A percentile compares a stretch with the other conserved stretches of the same genome.
Conservation (phyloP, 1,140 invertebrate species). For the Lasioglossum albipes region DNA sequence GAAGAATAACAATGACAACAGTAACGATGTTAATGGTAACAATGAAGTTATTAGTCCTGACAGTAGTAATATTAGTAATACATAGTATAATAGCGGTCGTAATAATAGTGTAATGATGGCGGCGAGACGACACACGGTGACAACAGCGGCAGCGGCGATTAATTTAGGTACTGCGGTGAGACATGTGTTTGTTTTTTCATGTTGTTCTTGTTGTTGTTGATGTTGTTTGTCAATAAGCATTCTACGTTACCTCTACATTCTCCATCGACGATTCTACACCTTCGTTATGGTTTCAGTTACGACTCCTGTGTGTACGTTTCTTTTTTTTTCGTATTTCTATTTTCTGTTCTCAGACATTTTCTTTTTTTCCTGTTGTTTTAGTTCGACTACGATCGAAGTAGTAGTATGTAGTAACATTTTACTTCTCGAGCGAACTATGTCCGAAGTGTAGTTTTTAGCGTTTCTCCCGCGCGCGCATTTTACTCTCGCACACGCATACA, state of each 20-base stretch:
- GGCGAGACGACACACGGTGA: conserved; percentile 29
- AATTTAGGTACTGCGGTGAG: conserved; percentile 44
- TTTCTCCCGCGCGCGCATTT: conserved; percentile 5
- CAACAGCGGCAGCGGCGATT: conserved; percentile 9
- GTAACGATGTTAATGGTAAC: conserved; percentile 39
- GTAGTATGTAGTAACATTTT: conserved; percentile 47
- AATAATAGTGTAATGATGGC: conserved; percentile 44
- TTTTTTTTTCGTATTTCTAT: conserved; percentile 12
- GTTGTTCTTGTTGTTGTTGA: conserved; percentile 29
- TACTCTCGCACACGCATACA: conserved; percentile 4
- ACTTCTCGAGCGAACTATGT: conserved; percentile 40
- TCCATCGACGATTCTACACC: conserved; percentile 34
- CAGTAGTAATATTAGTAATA: conserved; percentile 13
- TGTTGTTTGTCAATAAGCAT: conserved; percentile 41
- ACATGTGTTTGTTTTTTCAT: conserved; percentile 24
- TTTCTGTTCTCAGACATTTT: not conserved
- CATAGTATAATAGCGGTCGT: conserved; percentile 1
- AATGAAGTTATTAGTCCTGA: conserved; percentile 37
- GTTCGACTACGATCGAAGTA: conserved; percentile 34
- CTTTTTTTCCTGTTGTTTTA: not conserved
- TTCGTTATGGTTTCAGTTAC: conserved; percentile 33
- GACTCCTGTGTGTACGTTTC: not conserved
- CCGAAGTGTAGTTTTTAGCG: conserved; percentile 31
- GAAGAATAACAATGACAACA: conserved; percentile 37
- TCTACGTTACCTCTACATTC: conserved; percentile 47